Conservation (phyloP, 2,888 invertebrate genomes). For the Craniophora ligustri region DNA sequence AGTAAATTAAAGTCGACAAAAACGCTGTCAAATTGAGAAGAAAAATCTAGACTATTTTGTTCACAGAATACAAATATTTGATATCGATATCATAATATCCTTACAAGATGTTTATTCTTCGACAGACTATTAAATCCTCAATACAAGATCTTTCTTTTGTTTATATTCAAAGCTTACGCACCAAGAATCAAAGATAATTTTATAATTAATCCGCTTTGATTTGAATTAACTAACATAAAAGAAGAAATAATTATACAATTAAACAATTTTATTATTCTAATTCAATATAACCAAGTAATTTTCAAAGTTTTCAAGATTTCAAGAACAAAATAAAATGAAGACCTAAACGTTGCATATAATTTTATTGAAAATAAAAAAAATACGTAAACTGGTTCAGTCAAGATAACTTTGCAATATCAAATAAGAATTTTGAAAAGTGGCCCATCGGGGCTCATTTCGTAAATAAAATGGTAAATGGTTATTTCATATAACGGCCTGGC, state of each 20-base stretch:
- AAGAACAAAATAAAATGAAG: background rate
- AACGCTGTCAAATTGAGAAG: slow-evolving; percentile 2
- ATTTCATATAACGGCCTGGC: too few species aligned
- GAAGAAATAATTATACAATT: slow-evolving; percentile 19
- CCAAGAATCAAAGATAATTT: slow-evolving; percentile 2
- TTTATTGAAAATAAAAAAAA: slow-evolving; percentile 1
- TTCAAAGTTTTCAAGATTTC: slow-evolving; percentile 3
- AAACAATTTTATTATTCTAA: slow-evolving; percentile 4
- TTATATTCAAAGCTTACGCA: slow-evolving; percentile 6
- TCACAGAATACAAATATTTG: background rate
- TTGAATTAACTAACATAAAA: slow-evolving; percentile 24
- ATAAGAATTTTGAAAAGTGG: slow-evolving; percentile 13
- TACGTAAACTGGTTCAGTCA: slow-evolving; percentile 17
- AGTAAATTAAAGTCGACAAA: slow-evolving; percentile 4
- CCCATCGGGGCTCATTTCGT: slow-evolving; percentile 5
- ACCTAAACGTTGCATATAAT: too few species aligned
- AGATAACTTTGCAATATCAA: slow-evolving; percentile 18
- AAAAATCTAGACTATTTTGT: slow-evolving; percentile 19
- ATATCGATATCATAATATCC: slow-evolving; percentile 1
- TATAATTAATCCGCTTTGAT: slow-evolving; percentile 11
- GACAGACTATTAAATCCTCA: background rate
- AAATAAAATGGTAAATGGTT: slow-evolving; percentile 9
- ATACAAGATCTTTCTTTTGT: background rate
- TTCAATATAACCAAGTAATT: slow-evolving; percentile 11
- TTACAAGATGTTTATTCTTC: background rate